Conservation (phyloP, 2,888 invertebrate species). For the Heliconius ismenius region DNA sequence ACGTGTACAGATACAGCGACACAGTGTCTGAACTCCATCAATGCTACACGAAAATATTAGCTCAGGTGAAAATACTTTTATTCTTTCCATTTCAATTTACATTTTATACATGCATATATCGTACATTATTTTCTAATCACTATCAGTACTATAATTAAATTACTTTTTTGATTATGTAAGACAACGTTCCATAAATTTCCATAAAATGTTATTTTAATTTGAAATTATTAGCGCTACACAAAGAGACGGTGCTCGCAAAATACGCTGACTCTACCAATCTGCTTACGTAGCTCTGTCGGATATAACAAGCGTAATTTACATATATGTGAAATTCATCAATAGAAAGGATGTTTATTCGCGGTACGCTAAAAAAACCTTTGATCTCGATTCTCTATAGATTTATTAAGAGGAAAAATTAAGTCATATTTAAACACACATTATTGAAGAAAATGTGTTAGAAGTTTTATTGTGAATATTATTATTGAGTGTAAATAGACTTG, state of each 20-base stretch:
- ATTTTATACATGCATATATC: neutral
- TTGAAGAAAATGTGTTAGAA: neutral
- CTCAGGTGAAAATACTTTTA: constrained; percentile 85
- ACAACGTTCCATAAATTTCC: neutral
- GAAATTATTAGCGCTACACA: constrained; percentile 19
- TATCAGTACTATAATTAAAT: neutral
- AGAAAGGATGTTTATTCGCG: constrained; percentile 9
- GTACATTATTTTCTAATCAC: neutral
- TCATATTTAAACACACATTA: neutral
- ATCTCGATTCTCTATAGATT: constrained; percentile 20
- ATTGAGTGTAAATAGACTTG: constrained; percentile 2
- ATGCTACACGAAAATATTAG: constrained; percentile 94
- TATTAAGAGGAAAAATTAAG: constrained; percentile 2
- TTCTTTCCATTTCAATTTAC: neutral
- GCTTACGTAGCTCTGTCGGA: constrained; percentile 22
- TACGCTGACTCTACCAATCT: constrained; percentile 28
- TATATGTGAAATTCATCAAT: constrained; percentile 36
- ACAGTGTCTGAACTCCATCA: constrained; percentile 90
- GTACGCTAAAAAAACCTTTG: constrained; percentile 24
- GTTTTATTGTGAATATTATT: neutral
- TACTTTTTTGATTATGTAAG: neutral
- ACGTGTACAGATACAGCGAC: constrained; percentile 95
- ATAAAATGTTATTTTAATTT: constrained; percentile 25
- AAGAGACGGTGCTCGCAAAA: constrained; percentile 22
- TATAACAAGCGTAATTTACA: constrained; percentile 37